A percentile compares a stretch with the other conserved stretches of the same genome.
These are phyloP conservation scores for Brachycybe producta DNA, from an alignment of 2,888 invertebrate genomes.

Conservation along the genomic window DNA sequence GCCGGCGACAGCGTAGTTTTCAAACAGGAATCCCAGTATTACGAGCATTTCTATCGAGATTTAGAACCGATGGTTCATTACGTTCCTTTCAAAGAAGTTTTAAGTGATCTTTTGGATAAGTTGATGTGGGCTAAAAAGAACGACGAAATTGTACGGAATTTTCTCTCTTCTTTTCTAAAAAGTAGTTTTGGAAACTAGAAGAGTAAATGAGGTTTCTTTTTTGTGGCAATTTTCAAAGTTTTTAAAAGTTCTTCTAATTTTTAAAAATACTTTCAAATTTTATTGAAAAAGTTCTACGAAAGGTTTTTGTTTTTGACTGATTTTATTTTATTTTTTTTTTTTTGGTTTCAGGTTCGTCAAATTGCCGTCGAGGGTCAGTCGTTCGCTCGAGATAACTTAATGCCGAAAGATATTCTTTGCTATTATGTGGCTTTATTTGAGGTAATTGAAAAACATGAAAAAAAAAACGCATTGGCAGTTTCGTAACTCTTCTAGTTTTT, in stretches of 20 bases:
- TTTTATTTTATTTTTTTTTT: too few species aligned
- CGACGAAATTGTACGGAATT: constrained; percentile 47
- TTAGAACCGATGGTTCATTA: constrained; percentile 66
- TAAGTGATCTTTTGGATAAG: constrained; percentile 64
- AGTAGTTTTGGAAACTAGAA: too few species aligned
- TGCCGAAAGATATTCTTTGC: constrained; percentile 74
- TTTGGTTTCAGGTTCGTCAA: constrained; percentile 40
- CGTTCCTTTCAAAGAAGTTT: constrained; percentile 62
- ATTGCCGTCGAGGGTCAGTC: constrained; percentile 53
- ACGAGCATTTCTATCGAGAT: constrained; percentile 81
- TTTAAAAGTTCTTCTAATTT: background rate
- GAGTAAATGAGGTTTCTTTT: background rate
- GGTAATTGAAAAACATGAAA: constrained; percentile 32
- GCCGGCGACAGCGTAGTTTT: constrained; percentile 75
- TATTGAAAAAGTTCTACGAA: too few species aligned
- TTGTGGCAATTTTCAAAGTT: background rate
- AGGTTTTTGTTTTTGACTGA: too few species aligned
- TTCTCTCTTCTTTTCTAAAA: too few species aligned
- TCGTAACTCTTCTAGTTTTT: background rate
- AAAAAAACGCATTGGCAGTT: background rate
- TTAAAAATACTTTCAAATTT: background rate
- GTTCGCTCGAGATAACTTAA: constrained; percentile 61
- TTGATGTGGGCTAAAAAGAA: constrained; percentile 62
- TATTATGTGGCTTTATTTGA: constrained; percentile 63
- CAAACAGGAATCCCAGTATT: constrained; percentile 86